Evolutionary conservation across 2,113 vertebrate species (phyloP), one percentile per base, ranked within the genome.

Genomic region (Xiphophorus hellerii): DNA sequence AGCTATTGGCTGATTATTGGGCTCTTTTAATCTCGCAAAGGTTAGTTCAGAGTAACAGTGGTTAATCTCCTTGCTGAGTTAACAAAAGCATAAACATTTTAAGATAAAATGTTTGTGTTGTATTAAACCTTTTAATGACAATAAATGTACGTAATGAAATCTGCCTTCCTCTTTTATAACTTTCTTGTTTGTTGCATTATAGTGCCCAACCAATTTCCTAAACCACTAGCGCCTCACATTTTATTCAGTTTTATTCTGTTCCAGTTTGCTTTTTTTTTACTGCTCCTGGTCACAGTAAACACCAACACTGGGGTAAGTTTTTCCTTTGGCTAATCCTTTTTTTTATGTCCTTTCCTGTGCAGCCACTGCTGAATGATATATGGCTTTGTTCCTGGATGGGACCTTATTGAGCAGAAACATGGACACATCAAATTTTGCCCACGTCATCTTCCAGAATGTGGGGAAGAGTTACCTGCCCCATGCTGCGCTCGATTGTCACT

Each of bases 401-500:
- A 92, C 95, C 0, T 94, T 94, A 85, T 88, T 94, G 76, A 80
- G 82, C 64, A 94, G 73, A 86, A 42, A 94, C 87, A 95, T 97
- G 94, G 97, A 99, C 91, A 97, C 95, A 25, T 98, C 97, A 68
- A 99, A 99, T 90, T 99, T 99, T 95, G 97, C 98, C 28, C 98
- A 99, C 67, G 98, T 99, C 84, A 97, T 99, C 93, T 99, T 99
- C 94, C 98, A 99, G 92, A 99, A 99, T 93, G 97, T 99, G 71
- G 97, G 96, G 22, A 98, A 99, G 93, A 98, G 97, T 91, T 99
- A 99, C 12, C 94, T 99, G 90, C 98, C 98, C 14, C 97, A 97
- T 39, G 95, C 95, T 65, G 96, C 97, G 1, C 92, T 99, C 77
- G 98, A 99, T 84, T 99, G 97, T 86, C 96, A 97, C 90, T 99